Evolutionary conservation across 2,888 invertebrate genomes (phyloP).

Genomic region (Drosophila quinaria): DNA sequence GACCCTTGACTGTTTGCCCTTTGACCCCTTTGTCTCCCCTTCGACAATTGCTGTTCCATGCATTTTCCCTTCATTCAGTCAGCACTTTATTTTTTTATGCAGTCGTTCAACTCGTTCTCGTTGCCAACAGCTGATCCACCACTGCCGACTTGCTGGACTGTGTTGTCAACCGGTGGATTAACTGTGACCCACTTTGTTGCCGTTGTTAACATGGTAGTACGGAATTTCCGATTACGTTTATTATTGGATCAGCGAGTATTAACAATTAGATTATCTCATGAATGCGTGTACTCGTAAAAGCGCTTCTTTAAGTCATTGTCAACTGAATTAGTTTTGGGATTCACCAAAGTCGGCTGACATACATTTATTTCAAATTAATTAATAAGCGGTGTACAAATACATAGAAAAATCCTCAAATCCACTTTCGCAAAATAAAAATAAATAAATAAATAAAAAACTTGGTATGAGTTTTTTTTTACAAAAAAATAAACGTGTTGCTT

Average conservation of each 20-base stretch:
- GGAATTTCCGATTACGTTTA: neutral
- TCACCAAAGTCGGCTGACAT: no score
- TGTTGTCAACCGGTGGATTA: constrained; percentile 40
- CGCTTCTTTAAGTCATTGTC: neutral
- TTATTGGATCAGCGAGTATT: constrained; percentile 5
- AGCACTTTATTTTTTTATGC: constrained; percentile 35
- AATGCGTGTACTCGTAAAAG: neutral
- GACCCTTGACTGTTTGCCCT: constrained; percentile 24
- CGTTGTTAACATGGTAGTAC: neutral
- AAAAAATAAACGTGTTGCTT: no score
- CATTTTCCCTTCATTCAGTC: constrained; percentile 20
- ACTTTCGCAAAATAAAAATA: no score
- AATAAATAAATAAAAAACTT: no score
- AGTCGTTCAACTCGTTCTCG: constrained; percentile 39
- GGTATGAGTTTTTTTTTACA: no score
- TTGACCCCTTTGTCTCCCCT: constrained; percentile 5
- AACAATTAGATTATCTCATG: neutral
- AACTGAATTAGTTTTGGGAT: neutral
- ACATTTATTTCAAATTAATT: no score
- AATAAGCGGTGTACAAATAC: no score
- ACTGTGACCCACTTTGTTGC: constrained; percentile 24
- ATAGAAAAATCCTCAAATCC: no score
- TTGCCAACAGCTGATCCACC: constrained; percentile 37
- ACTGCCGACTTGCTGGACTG: neutral
- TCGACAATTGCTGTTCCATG: neutral